Base-by-base conservation (phyloP, 2,888 invertebrate species). In the Lydus trimaculatus region DNA sequence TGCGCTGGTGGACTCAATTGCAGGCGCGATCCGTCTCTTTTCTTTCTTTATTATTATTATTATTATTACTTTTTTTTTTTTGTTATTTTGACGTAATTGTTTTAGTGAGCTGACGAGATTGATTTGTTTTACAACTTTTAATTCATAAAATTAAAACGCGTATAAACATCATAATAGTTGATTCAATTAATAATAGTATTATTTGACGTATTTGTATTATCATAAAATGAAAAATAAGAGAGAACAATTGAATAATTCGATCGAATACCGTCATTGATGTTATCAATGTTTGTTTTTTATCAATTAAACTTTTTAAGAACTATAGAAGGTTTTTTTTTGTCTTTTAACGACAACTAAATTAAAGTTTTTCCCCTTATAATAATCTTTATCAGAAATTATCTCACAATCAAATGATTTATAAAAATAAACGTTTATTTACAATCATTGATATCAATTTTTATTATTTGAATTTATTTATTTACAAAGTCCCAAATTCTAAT, bases 71-170 rank as follows among this genome's bases (percentile, higher is more conserved):
- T n/a, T n/a, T n/a, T n/a, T 39, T 39, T 66, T 28, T 33, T 67
- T 67, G 63, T 58, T 74, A 76, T 78, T 80, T 83, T 82, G 81
- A 84, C 82, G 83, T 83, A 82, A 84, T 75, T 73, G 78, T 79
- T 77, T 69, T 36, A 31, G 36, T 39, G 25, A 31, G 17, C 33
- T 67, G 63, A 65, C 58, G 61, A 64, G 31, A 60, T 61, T 58
- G 61, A 58, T 58, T 56, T 62, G 8, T 68, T 64, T 64, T 68
- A 68, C 52, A 13, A 61, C 43, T 33, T 56, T 56, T 28, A 56
- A 56, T 56, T 56, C 56, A 28, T 25, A 28, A 56, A 56, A 56
- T 15, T 8, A 25, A 25, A 28, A 28, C 28, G 28, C 25, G 15
- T 28, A 25, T 39, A 43, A n/a, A n/a, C n/a, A n/a, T n/a, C n/a